A percentile compares a stretch with the other conserved stretches of the same genome.
phyloP scores from a whole-genome alignment of 2,888 invertebrate species.

The Nomada goodeniana region DNA sequence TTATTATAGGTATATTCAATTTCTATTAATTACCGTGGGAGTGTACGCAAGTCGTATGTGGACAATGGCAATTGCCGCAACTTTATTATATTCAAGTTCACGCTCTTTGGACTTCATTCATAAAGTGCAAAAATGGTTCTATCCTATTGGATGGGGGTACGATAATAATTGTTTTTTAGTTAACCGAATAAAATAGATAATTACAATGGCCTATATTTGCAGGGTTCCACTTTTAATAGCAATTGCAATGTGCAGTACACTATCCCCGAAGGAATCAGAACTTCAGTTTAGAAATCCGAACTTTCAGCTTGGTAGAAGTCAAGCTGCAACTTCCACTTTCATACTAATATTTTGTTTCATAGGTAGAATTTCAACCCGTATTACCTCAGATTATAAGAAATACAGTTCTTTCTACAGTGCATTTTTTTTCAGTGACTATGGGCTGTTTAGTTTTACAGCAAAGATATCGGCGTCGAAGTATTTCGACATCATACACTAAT shows the following conservation, averaged over 20 bases:
- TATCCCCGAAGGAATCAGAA: constrained; percentile 85
- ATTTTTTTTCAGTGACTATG: constrained; percentile 88
- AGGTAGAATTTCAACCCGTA: constrained; percentile 85
- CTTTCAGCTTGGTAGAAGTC: constrained; percentile 91
- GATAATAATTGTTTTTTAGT: constrained; percentile 47
- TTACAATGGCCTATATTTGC: constrained; percentile 52
- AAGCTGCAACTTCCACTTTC: constrained; percentile 91
- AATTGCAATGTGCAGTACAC: constrained; percentile 87
- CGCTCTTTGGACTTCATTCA: constrained; percentile 93
- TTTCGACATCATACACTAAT: constrained; percentile 66
- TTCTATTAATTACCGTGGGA: constrained; percentile 90
- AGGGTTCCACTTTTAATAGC: constrained; percentile 89
- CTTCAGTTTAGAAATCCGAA: constrained; percentile 89
- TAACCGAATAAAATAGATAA: neutral
- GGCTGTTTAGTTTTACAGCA: constrained; percentile 94
- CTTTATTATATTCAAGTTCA: constrained; percentile 92
- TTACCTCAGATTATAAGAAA: neutral
- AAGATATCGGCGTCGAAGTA: constrained; percentile 89
- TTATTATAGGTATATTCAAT: constrained; percentile 88
- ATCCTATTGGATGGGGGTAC: constrained; percentile 87
- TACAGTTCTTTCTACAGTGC: neutral
- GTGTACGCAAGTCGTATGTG: constrained; percentile 93
- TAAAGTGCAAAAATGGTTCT: constrained; percentile 90
- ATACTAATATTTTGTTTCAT: constrained; percentile 92
- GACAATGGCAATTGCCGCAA: constrained; percentile 93